Evolutionary conservation across 2,888 invertebrate species (phyloP), one percentile per base, ranked within the genome.

Genomic region (Clanis bilineata): DNA sequence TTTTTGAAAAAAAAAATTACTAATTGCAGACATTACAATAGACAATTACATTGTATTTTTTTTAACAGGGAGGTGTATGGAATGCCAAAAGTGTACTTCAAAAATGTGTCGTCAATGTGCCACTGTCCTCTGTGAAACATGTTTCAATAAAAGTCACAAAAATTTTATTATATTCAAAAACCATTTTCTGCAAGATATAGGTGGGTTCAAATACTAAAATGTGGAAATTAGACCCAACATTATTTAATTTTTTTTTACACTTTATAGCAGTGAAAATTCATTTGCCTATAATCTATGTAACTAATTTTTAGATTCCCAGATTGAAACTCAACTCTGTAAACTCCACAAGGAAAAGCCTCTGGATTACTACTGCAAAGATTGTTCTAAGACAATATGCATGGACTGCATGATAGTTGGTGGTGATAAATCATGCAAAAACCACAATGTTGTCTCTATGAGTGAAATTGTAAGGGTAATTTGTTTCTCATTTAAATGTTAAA

Each of bases 401-500:
- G 86, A 90, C 60, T 93, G 92, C 64, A 72, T 90, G 69, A 82
- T 91, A 77, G 82, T 90, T 25, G 88, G 88, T 21, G 86, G 86
- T 22, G 86, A 86, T 1, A 88, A 87, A 54, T 88, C 85, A 1
- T 93, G 92, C 71, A 90, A 90, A 64, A 84, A 81, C 57, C 92
- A 93, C 68, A 71, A 86, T 69, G 79, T 88, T 25, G 80, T 79
- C 3, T 73, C 89, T n/a, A 77, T 84, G 64, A 75, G 83, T 58
- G 86, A 89, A 76, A 74, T 87, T 71, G 92, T 93, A 74, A 81
- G 84, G 74, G 64, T 25, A 28, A 55, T 21, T 1, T 55, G 32
- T 1, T 44, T 57, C n/a, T n/a, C n/a, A n/a, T n/a, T n/a, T n/a
- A n/a, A n/a, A n/a, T n/a, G n/a, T n/a, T n/a, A n/a, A n/a, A n/a